Percentiles rank a stretch among this genome's conserved stretches.
Conservation (phyloP, 2,113 vertebrate species). For the Psittacula cyanocephala region DNA sequence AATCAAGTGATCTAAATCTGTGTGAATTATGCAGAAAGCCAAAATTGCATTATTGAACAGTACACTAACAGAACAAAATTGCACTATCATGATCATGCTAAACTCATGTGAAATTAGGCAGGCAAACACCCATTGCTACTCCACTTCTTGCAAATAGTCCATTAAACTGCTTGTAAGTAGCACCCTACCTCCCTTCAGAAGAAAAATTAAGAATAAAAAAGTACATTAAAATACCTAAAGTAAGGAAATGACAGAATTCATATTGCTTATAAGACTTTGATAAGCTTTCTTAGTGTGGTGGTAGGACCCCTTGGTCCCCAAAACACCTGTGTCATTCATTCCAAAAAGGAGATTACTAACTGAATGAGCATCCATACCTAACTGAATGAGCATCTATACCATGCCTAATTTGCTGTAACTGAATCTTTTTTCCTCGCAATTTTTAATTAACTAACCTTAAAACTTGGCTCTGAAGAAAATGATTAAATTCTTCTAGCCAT, state of each 20-base stretch:
- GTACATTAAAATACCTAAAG: background rate
- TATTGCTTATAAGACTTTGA: background rate
- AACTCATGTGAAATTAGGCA: background rate
- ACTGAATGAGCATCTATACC: background rate
- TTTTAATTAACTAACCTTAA: background rate
- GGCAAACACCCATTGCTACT: background rate
- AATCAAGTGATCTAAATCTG: background rate
- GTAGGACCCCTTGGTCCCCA: background rate
- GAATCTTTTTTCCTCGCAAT: background rate
- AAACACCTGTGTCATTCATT: background rate
- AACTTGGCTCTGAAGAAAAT: background rate
- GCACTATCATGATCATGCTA: background rate
- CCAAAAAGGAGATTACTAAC: background rate
- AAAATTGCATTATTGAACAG: background rate
- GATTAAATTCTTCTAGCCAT: background rate
- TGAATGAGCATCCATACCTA: background rate
- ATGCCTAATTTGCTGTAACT: background rate
- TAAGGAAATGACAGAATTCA: background rate
- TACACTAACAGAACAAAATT: background rate
- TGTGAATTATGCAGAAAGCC: background rate
- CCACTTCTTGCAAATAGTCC: background rate
- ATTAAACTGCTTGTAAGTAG: background rate
- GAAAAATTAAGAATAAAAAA: background rate
- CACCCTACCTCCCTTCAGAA: background rate
- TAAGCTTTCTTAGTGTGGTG: background rate